Percentiles rank a stretch among this genome's conserved stretches.
Conservation (phyloP, 2,797 vertebrate genomes). For the Ptychobarbus kaznakovi region DNA sequence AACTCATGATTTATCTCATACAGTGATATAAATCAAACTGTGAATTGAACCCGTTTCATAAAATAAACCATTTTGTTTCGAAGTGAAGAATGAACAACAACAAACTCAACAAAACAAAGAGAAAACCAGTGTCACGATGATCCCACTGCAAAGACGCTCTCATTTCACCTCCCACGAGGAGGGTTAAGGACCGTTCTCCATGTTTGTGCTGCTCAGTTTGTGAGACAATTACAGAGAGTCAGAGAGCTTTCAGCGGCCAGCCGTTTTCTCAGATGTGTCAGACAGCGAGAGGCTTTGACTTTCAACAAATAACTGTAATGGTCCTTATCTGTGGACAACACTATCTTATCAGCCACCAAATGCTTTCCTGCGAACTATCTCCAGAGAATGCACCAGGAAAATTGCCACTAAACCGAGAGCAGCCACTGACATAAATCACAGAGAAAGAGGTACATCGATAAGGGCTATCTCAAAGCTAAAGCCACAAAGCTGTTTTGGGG, state of each 20-base stretch:
- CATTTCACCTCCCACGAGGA: not conserved
- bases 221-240: conserved; percentile 45
- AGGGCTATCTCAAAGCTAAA: conserved; percentile 67
- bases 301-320: conserved; percentile 60
- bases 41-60: not conserved
- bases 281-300: conserved; percentile 49
- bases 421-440: conserved; percentile 69
- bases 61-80: not conserved
- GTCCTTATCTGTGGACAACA: conserved; percentile 58
- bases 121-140: conserved; percentile 18
- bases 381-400: conserved; percentile 61
- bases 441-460: conserved; percentile 64
- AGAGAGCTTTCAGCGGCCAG: conserved; percentile 55
- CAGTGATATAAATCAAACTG: not conserved
- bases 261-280: conserved; percentile 28
- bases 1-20: not conserved
- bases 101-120: not conserved
- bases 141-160: not conserved
- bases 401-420: conserved; percentile 63
- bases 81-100: conserved; percentile 3
- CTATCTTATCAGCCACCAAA: conserved; percentile 60
- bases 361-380: conserved; percentile 58
- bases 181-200: conserved; percentile 30
- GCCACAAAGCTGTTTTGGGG: conserved; percentile 53
- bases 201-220: conserved; percentile 1